Evolutionary conservation across 2,113 vertebrate species (phyloP).

Genomic region (Craseonycteris thonglongyai): DNA sequence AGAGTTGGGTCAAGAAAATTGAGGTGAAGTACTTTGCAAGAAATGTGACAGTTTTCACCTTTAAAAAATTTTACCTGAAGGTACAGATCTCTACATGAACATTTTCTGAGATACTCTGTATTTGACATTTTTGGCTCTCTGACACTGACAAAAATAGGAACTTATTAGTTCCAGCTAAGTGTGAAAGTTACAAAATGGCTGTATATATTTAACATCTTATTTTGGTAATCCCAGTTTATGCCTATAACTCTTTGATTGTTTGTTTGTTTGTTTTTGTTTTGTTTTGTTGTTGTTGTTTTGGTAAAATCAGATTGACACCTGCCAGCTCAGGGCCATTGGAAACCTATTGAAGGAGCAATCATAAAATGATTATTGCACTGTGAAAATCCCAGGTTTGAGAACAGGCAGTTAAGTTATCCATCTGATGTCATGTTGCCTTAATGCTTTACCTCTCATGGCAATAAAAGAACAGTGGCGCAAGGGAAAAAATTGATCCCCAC

Average conservation of each 20-base stretch:
- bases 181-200: slow-evolving; percentile 56
- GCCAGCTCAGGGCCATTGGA: neutral
- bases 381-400: slow-evolving; percentile 28
- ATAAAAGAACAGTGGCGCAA: slow-evolving; percentile 11
- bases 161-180: slow-evolving; percentile 69
- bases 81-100: slow-evolving; percentile 57
- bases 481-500: neutral
- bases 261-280: neutral
- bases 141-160: slow-evolving; percentile 57
- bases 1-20: neutral
- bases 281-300: slow-evolving; percentile 2
- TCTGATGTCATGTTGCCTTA: neutral
- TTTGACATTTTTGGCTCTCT: slow-evolving; percentile 66
- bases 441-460: neutral
- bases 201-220: slow-evolving; percentile 71
- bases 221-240: slow-evolving; percentile 70
- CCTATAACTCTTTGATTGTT: slow-evolving; percentile 73
- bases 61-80: slow-evolving; percentile 52
- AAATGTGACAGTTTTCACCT: slow-evolving; percentile 33
- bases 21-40: neutral
- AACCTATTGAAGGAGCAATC: neutral
- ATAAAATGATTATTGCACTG: neutral
- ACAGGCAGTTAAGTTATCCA: slow-evolving; percentile 10
- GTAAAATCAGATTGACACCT: neutral
- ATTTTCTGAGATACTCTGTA: slow-evolving; percentile 48